A percentile compares a stretch with the other conserved stretches of the same genome.
Conservation (phyloP, 2,797 vertebrate species). For the Pipistrellus pygmaeus region DNA sequence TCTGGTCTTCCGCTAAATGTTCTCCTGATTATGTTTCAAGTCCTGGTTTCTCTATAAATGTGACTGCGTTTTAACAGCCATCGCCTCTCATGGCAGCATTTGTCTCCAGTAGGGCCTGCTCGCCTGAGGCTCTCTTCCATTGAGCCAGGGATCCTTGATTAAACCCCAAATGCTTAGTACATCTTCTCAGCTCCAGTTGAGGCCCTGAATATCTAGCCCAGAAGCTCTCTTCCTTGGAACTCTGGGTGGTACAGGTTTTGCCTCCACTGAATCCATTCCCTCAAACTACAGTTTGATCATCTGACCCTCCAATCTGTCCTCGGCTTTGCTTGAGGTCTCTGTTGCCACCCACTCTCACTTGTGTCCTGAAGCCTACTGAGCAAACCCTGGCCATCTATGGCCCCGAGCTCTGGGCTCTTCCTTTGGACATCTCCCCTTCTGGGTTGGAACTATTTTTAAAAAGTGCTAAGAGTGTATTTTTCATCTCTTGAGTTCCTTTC, state of each 20-base stretch:
- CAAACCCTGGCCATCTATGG: neutral
- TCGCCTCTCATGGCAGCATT: neutral
- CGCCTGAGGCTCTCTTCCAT: neutral
- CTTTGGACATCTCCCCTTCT: neutral
- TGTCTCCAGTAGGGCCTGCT: neutral
- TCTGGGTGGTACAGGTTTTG: neutral
- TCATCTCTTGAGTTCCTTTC: slow-evolving; percentile 52
- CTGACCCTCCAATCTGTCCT: neutral
- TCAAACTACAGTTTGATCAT: neutral
- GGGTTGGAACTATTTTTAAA: slow-evolving; percentile 24
- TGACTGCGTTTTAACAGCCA: neutral
- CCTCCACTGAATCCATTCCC: neutral
- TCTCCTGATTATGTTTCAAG: slow-evolving; percentile 82
- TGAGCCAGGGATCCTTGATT: neutral
- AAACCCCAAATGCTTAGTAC: neutral
- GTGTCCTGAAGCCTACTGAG: neutral
- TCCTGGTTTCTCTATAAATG: slow-evolving; percentile 78
- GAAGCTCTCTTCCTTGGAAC: neutral
- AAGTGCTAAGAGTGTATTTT: slow-evolving; percentile 42
- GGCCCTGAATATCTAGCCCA: neutral
- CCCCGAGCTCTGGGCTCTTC: neutral
- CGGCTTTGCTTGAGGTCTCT: neutral
- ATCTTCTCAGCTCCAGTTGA: neutral
- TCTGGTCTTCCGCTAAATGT: slow-evolving; percentile 80
- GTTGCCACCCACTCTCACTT: neutral